A percentile compares a stretch with the other conserved stretches of the same genome.
Conservation (phyloP, 2,888 invertebrate genomes). For the Amiota mariae region DNA sequence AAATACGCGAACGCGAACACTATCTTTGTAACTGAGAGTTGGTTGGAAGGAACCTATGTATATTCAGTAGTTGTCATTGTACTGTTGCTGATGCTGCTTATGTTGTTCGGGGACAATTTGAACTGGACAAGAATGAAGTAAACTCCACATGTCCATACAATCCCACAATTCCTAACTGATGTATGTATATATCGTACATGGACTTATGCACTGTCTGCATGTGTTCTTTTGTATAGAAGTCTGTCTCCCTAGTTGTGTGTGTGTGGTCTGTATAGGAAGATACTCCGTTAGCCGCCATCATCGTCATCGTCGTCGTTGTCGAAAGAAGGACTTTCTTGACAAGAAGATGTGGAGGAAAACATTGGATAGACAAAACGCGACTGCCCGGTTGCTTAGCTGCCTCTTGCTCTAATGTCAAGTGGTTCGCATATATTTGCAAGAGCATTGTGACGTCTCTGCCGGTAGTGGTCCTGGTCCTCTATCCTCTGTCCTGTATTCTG, state of each 20-base stretch:
- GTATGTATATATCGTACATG: neutral
- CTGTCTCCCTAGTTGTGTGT: too few species aligned
- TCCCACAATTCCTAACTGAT: neutral
- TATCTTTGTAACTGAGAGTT: conserved; percentile 52
- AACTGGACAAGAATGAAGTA: conserved; percentile 50
- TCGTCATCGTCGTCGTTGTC: conserved; percentile 31
- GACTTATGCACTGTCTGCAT: neutral
- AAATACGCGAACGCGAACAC: conserved; percentile 44
- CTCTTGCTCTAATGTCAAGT: conserved; percentile 64
- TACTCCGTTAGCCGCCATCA: neutral
- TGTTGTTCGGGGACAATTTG: conserved; percentile 45
- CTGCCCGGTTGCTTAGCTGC: conserved; percentile 47
- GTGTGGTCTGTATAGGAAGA: too few species aligned
- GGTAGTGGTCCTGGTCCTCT: conserved; percentile 10
- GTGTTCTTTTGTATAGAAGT: too few species aligned
- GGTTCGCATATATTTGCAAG: conserved; percentile 57
- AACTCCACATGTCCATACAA: conserved; percentile 26
- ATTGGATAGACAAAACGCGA: conserved; percentile 46
- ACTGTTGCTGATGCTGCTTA: conserved; percentile 37
- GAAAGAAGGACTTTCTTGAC: conserved; percentile 55
- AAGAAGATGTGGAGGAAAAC: conserved; percentile 43
- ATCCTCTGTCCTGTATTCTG: too few species aligned
- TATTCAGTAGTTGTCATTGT: conserved; percentile 23
- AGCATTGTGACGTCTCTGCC: conserved; percentile 14
- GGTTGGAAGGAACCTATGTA: conserved; percentile 52